Evolutionary conservation across 2,113 vertebrate genomes (phyloP).

Genomic region (Stigmatopora argus): DNA sequence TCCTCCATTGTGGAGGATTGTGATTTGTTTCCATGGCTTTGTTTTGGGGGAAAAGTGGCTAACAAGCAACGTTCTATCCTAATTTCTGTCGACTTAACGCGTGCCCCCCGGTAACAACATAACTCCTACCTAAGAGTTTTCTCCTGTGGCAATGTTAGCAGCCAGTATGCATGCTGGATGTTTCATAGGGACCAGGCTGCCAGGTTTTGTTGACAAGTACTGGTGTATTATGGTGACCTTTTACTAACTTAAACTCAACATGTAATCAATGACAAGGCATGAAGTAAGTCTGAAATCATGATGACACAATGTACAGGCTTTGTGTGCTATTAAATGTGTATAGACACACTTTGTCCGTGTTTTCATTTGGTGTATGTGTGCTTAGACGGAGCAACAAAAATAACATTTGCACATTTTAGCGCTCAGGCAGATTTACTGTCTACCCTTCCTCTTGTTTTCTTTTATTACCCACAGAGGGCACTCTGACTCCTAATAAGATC

Average conservation of each 20-base stretch:
- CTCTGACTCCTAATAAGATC: conserved; percentile 47
- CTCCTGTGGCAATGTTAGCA: conserved; percentile 37
- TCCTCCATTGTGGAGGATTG: not conserved
- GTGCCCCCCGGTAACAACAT: conserved; percentile 4
- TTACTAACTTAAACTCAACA: conserved; percentile 30
- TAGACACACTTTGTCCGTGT: conserved; percentile 17
- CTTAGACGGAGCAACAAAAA: not conserved
- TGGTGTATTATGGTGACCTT: conserved; percentile 37
- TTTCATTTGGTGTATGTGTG: not conserved
- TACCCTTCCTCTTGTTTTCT: conserved; percentile 11
- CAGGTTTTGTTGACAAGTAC: conserved; percentile 29
- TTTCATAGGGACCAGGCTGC: conserved; percentile 22
- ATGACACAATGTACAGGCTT: conserved; percentile 34
- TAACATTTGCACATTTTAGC: not conserved
- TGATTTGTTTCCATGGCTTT: conserved; percentile 1
- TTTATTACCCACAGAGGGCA: conserved; percentile 55
- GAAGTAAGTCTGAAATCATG: conserved; percentile 18
- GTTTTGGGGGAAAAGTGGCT: conserved; percentile 12
- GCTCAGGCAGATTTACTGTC: not conserved
- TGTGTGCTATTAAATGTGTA: conserved; percentile 62
- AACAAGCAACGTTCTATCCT: conserved; percentile 18
- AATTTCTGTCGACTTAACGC: conserved; percentile 16
- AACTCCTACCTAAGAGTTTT: conserved; percentile 29
- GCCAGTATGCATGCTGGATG: conserved; percentile 18
- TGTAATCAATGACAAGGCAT: conserved; percentile 11